Evolutionary conservation across 2,888 invertebrate species (phyloP), one percentile per base, ranked within the genome.

Genomic region (Plebejus melissa): DNA sequence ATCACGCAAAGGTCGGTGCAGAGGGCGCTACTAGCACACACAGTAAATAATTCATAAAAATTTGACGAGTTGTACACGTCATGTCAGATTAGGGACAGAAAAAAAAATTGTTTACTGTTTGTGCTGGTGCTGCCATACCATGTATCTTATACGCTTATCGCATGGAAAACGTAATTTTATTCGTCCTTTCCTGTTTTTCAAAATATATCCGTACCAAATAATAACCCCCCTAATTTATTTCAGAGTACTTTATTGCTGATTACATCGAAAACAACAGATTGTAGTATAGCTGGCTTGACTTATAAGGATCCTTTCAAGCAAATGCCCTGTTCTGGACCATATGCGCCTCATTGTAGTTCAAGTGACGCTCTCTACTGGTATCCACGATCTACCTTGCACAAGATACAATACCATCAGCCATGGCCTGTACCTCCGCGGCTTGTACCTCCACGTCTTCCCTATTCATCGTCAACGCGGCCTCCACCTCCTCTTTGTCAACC

Each of bases 391-490:
- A 28, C 71, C 11, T 32, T 32, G 65, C 7, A 32, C 0, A 32
- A 65, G 11, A 11, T 60, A 28, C 60, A 28, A 28, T 65, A 13
- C 28, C 60, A 28, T 13, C 65, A 13, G 1, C 9, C 13, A 65
- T 3, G 75, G 5, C 74, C 69, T 28, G 13, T 76, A 7, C 76
- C 77, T 54, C 16, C 36, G 6, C 57, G 75, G 4, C 57, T 72
- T 7, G 65, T 69, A 38, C 69, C 69, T 6, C 36, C 65, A 11
- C 22, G 22, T 22, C 74, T 70, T n/a, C 54, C 11, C 50, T 76
- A 76, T 2, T 70, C 71, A n/a, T 79, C 76, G 6, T 76, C 77
- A 38, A 38, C 74, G 11, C 65, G 36, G 65, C 65, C 11, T 65
- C 60, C 28, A 60, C 60, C 60, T 32, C 13, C 32, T 16, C 32